Conservation (phyloP, 2,797 vertebrate species). For the Dicrostonyx torquatus region DNA sequence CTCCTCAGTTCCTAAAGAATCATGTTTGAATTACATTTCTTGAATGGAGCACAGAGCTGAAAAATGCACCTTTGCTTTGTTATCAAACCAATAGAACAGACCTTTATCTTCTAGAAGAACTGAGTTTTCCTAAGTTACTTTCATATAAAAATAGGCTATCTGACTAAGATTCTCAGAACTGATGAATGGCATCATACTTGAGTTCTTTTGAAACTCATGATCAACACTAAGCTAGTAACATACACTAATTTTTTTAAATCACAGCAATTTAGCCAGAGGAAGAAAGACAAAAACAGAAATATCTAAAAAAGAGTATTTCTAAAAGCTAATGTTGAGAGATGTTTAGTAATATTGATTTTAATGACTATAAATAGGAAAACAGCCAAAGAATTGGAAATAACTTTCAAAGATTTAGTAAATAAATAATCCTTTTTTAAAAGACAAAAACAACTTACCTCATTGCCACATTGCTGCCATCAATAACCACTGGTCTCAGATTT, state of each 20-base stretch:
- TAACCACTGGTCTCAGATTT: constrained; percentile 94
- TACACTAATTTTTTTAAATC: constrained; percentile 39
- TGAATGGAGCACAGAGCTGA: neutral
- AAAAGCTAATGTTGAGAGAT: neutral
- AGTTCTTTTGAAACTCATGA: constrained; percentile 22
- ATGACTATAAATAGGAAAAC: neutral
- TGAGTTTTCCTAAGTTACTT: neutral
- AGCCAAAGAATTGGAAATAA: neutral
- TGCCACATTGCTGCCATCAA: constrained; percentile 98
- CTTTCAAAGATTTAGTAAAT: neutral
- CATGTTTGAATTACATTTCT: constrained; percentile 42
- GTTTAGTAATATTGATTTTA: neutral
- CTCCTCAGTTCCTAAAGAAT: neutral
- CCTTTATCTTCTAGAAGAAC: constrained; percentile 26
- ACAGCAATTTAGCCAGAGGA: neutral
- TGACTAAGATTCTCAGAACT: neutral
- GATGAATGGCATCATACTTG: neutral
- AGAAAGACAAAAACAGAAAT: neutral
- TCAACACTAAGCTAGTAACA: neutral
- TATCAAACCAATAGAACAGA: neutral
- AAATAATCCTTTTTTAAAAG: neutral
- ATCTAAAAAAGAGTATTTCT: neutral
- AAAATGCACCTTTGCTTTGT: neutral
- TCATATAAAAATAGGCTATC: constrained; percentile 18
- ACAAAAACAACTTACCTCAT: constrained; percentile 93